phyloP scores from a whole-genome alignment of 2,797 vertebrate species.

The Trematomus bernacchii region DNA sequence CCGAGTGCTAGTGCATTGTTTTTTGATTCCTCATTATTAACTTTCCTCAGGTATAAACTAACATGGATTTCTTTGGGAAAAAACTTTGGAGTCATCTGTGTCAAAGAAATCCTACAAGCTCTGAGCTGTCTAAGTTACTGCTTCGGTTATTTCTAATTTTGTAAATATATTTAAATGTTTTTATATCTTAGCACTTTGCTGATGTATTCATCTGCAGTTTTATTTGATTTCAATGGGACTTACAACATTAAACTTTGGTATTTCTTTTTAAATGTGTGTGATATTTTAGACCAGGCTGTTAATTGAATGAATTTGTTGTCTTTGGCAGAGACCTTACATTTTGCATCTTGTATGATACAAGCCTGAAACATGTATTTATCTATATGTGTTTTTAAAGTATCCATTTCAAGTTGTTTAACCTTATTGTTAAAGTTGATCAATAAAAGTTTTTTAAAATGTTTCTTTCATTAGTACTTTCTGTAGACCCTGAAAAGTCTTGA shows the following conservation, averaged over 20 bases:
- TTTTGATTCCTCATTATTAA: background rate
- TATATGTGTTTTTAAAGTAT: background rate
- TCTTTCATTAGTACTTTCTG: no score
- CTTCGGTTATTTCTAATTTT: background rate
- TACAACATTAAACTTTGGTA: background rate
- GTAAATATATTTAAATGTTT: conserved; percentile 6
- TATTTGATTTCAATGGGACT: background rate
- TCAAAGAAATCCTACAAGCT: background rate
- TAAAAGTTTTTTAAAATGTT: conserved; percentile 16
- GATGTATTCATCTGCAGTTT: background rate
- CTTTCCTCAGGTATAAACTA: background rate
- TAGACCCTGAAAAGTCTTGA: background rate
- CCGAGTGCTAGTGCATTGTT: conserved; percentile 65
- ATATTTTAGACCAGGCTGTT: background rate
- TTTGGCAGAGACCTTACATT: background rate
- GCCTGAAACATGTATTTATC: background rate
- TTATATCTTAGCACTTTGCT: background rate
- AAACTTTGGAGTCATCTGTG: background rate
- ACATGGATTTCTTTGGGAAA: background rate
- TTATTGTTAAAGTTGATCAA: conserved; percentile 17
- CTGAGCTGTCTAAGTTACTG: background rate
- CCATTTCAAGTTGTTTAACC: background rate
- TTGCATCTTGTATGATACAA: background rate
- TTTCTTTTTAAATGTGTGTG: background rate
- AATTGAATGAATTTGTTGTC: background rate